phyloP scores from a whole-genome alignment of 2,888 invertebrate species.

The Macrophya annulata region DNA sequence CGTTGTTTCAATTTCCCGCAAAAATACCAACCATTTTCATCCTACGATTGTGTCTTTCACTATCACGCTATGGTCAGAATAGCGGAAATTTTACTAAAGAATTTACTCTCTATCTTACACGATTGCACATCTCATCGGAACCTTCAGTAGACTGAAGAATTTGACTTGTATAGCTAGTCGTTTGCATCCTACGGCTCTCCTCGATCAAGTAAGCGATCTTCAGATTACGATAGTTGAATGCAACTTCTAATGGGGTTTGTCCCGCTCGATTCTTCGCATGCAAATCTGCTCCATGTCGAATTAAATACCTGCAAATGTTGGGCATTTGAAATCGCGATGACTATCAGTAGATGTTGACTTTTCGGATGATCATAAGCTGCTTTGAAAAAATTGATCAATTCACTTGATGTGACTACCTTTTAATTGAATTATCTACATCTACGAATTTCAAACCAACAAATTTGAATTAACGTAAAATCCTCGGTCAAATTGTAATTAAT shows the following conservation, averaged over 20 bases:
- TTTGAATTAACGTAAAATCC: background rate
- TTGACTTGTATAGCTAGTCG: background rate
- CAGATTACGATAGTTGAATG: slow-evolving; percentile 61
- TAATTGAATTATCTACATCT: background rate
- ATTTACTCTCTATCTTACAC: background rate
- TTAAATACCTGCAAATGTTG: slow-evolving; percentile 57
- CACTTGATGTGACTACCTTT: background rate
- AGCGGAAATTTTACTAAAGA: background rate
- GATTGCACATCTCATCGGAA: background rate
- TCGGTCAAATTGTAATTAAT: background rate
- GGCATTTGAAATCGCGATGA: background rate
- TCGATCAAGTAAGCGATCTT: slow-evolving; percentile 60
- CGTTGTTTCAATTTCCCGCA: background rate
- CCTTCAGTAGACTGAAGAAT: slow-evolving; percentile 36
- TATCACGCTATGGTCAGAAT: background rate
- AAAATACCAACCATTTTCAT: background rate
- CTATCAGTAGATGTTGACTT: background rate
- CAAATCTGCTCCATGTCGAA: slow-evolving; percentile 60
- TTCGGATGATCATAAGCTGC: background rate
- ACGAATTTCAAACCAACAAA: background rate
- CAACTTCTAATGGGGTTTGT: slow-evolving; percentile 60
- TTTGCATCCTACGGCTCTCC: slow-evolving; percentile 42
- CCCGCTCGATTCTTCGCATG: slow-evolving; percentile 60
- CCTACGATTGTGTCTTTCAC: background rate
- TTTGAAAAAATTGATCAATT: background rate